These are phyloP conservation scores for Lepidostoma basale DNA, from an alignment of 1,140 invertebrate species.

Conservation along the genomic window DNA sequence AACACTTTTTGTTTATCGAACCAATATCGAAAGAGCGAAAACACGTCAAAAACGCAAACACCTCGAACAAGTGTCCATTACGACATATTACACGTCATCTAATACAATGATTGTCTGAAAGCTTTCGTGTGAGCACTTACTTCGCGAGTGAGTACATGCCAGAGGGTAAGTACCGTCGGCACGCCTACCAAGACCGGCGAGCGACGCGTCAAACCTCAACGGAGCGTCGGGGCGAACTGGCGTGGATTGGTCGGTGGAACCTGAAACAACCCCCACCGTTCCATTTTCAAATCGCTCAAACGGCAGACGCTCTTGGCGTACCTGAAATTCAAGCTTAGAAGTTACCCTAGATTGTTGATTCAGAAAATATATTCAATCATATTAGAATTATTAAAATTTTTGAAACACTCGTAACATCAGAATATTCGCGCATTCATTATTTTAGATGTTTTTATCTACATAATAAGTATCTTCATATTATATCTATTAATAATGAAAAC, in stretches of 20 bases:
- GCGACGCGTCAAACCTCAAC: neutral
- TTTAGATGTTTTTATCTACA: too few relatives aligned
- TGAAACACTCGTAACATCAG: too few relatives aligned
- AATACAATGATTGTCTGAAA: conserved; percentile 2
- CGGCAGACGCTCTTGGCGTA: neutral
- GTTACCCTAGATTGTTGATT: neutral
- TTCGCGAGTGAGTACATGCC: neutral
- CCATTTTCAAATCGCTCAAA: conserved; percentile 9
- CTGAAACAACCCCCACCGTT: neutral
- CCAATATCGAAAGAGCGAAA: neutral
- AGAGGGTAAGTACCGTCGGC: neutral
- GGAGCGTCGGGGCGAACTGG: neutral
- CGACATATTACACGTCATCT: neutral
- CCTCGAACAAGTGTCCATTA: conserved; percentile 18
- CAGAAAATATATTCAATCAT: too few relatives aligned
- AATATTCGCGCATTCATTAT: too few relatives aligned
- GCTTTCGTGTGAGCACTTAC: neutral
- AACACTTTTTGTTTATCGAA: conserved; percentile 14
- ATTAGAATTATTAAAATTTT: too few relatives aligned
- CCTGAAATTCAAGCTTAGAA: conserved; percentile 1
- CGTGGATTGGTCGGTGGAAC: conserved; percentile 1
- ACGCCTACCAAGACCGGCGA: neutral
- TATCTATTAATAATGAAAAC: too few relatives aligned
- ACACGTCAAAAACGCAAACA: neutral
- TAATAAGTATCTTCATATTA: too few relatives aligned